phyloP scores from a whole-genome alignment of 2,888 invertebrate species.

The Zygaena filipendulae region DNA sequence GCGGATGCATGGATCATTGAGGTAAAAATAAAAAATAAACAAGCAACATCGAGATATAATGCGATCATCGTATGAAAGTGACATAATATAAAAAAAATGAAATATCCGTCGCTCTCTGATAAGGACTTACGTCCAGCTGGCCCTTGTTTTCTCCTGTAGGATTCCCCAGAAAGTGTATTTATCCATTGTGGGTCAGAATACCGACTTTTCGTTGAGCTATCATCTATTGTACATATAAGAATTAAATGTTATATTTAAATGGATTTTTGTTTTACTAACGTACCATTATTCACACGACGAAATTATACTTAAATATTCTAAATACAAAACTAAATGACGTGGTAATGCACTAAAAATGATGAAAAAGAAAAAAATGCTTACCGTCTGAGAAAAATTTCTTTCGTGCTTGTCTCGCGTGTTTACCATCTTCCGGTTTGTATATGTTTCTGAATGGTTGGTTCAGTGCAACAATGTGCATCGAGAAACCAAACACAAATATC shows the following conservation, averaged over 20 bases:
- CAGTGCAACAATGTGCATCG: conserved; percentile 95
- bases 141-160: conserved; percentile 73
- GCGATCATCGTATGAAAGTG: conserved; percentile 51
- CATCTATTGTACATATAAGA: conserved; percentile 29
- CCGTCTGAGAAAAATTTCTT: conserved; percentile 78
- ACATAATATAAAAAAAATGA: too few relatives aligned
- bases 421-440: conserved; percentile 69
- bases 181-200: conserved; percentile 47
- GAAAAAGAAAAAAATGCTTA: conserved; percentile 47
- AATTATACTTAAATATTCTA: neutral
- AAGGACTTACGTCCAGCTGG: conserved; percentile 72
- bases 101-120: too few relatives aligned
- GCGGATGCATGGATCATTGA: conserved; percentile 40
- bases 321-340: neutral
- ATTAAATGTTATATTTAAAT: conserved; percentile 1
- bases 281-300: conserved; percentile 23
- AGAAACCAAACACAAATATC: conserved; percentile 98
- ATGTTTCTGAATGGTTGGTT: conserved; percentile 92
- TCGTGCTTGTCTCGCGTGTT: conserved; percentile 64
- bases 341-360: conserved; percentile 2
- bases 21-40: conserved; percentile 30
- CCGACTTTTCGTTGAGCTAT: conserved; percentile 54
- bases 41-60: conserved; percentile 62
- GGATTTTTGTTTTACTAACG: too few relatives aligned
- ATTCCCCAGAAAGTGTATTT: conserved; percentile 44